phyloP scores from a whole-genome alignment of 2,888 invertebrate genomes.

The Tenthredo notha region DNA sequence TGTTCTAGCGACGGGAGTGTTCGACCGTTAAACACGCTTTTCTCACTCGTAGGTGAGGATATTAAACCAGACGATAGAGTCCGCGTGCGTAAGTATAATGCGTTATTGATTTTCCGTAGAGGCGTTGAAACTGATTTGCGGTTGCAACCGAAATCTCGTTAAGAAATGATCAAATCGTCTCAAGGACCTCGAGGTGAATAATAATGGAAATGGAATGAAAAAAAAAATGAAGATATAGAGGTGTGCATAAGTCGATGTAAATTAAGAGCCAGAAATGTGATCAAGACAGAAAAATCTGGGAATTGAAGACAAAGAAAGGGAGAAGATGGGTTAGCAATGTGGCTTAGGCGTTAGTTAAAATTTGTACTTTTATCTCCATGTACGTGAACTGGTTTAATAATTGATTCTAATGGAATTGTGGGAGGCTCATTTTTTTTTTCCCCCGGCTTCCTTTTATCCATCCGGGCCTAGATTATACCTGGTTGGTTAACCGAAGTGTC shows the following conservation, averaged over 20 bases:
- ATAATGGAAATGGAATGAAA: neutral
- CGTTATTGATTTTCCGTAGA: constrained; percentile 20
- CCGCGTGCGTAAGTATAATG: constrained; percentile 19
- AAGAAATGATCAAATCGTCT: constrained; percentile 28
- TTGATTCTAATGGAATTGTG: constrained; percentile 7
- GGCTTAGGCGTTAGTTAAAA: neutral
- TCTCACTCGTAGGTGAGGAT: neutral
- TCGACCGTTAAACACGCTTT: constrained; percentile 26
- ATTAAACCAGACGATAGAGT: neutral
- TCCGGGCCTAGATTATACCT: constrained; percentile 24
- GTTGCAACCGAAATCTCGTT: neutral
- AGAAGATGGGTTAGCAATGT: neutral
- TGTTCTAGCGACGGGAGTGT: constrained; percentile 19
- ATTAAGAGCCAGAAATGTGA: neutral
- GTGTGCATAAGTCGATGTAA: neutral
- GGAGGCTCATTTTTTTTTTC: constrained; percentile 13
- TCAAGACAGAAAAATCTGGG: neutral
- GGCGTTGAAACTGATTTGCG: neutral
- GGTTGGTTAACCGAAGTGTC: constrained; percentile 53
- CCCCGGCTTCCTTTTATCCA: constrained; percentile 23
- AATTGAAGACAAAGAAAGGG: neutral
- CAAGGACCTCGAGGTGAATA: neutral
- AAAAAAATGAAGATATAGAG: neutral
- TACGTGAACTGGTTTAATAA: constrained; percentile 14
- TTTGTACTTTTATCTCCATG: constrained; percentile 5